Conservation (phyloP, 2,888 invertebrate genomes). For the Drosophila affinis region DNA sequence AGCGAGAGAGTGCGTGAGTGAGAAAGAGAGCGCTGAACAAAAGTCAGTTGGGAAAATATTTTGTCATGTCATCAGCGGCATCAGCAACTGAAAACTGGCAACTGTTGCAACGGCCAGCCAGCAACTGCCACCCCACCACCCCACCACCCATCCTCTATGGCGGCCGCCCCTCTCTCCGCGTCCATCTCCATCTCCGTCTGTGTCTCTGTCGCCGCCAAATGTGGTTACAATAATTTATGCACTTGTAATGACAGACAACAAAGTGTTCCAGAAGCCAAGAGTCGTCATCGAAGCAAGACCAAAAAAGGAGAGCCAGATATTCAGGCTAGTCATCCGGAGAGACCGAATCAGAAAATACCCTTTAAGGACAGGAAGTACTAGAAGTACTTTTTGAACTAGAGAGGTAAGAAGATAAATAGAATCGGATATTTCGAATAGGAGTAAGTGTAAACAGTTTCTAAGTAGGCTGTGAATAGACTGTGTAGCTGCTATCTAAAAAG, state of each 20-base stretch:
- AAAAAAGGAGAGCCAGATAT: slow-evolving; percentile 20
- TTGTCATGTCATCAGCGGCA: slow-evolving; percentile 75
- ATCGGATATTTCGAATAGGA: too few species aligned
- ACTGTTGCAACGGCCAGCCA: slow-evolving; percentile 62
- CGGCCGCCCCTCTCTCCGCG: slow-evolving; percentile 4
- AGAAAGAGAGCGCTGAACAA: slow-evolving; percentile 35
- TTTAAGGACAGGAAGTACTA: too few species aligned
- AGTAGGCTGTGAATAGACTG: too few species aligned
- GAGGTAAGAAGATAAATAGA: too few species aligned
- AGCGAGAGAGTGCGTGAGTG: background rate
- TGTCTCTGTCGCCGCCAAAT: slow-evolving; percentile 74
- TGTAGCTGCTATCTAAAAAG: too few species aligned
- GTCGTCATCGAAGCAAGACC: slow-evolving; percentile 36
- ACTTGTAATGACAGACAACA: slow-evolving; percentile 81
- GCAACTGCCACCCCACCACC: slow-evolving; percentile 5
- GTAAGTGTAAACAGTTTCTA: too few species aligned
- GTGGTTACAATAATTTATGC: slow-evolving; percentile 80
- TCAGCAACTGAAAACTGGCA: slow-evolving; percentile 59
- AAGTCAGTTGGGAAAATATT: slow-evolving; percentile 75
- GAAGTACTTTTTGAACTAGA: too few species aligned
- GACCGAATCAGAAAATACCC: background rate
- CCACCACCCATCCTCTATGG: background rate
- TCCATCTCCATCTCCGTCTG: slow-evolving; percentile 22
- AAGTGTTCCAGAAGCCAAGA: slow-evolving; percentile 71
- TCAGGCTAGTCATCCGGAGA: background rate